phyloP scores from a whole-genome alignment of 2,797 vertebrate species.

The Allobates femoralis region DNA sequence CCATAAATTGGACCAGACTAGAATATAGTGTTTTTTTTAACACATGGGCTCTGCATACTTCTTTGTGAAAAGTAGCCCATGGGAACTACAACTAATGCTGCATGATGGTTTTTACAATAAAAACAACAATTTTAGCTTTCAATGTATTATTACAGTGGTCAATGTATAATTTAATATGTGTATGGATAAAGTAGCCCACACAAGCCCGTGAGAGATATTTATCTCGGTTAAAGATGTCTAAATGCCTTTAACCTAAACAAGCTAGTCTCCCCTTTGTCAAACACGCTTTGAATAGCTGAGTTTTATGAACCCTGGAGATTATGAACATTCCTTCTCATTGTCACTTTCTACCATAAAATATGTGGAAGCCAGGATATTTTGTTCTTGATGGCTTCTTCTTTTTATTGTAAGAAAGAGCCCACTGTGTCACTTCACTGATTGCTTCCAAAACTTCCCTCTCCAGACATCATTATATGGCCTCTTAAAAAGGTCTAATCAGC shows the following conservation, averaged over 20 bases:
- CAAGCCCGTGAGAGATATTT: not conserved
- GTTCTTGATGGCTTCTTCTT: constrained; percentile 12
- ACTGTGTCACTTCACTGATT: constrained; percentile 44
- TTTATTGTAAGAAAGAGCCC: constrained; percentile 32
- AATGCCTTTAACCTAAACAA: not conserved
- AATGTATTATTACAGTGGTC: not conserved
- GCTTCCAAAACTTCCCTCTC: constrained; percentile 45
- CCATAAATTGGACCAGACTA: no score
- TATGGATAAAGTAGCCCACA: not conserved
- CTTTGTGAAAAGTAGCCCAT: no score
- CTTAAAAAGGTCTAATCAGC: constrained; percentile 59
- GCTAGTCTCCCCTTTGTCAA: constrained; percentile 10
- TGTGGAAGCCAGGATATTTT: constrained; percentile 9
- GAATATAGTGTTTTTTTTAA: no score
- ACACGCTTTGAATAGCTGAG: not conserved
- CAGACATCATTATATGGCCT: constrained; percentile 43
- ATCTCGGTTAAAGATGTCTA: not conserved
- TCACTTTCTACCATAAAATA: constrained; percentile 19
- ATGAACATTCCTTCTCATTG: not conserved
- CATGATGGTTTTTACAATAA: not conserved
- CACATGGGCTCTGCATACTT: no score
- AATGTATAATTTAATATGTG: not conserved
- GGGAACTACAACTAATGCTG: no score
- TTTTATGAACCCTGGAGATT: not conserved
- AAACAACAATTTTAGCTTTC: not conserved